Conservation (phyloP, 2,888 invertebrate genomes). For the Tetropium fuscum region DNA sequence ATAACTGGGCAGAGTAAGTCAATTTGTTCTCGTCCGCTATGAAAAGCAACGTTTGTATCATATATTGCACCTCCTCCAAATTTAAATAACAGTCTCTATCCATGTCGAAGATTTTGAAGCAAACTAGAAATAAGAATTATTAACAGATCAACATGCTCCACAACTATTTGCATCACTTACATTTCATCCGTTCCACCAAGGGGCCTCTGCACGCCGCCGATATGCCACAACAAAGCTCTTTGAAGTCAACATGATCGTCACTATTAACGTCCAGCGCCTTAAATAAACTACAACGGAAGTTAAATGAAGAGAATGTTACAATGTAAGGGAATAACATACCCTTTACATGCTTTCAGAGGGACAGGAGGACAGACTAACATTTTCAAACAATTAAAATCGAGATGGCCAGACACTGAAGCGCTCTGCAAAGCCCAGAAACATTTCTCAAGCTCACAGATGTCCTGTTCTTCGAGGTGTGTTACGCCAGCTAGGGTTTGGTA, state of each 20-base stretch:
- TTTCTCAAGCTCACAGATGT: constrained; percentile 92
- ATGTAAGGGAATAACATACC: too few species aligned
- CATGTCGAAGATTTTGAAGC: constrained; percentile 92
- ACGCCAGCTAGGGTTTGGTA: constrained; percentile 91
- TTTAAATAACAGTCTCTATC: constrained; percentile 86
- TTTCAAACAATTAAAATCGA: constrained; percentile 81
- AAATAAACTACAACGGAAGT: constrained; percentile 70
- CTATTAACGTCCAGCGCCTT: constrained; percentile 90
- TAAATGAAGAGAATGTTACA: too few species aligned
- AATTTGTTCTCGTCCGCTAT: constrained; percentile 68
- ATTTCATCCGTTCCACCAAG: constrained; percentile 87
- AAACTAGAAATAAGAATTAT: constrained; percentile 73
- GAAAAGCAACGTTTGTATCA: constrained; percentile 80
- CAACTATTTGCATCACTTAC: too few species aligned
- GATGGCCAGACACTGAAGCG: constrained; percentile 81
- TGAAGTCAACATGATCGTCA: constrained; percentile 94
- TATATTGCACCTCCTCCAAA: constrained; percentile 77
- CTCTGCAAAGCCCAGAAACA: constrained; percentile 89
- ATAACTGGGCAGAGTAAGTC: constrained; percentile 42
- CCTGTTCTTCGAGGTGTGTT: constrained; percentile 86
- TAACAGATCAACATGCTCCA: too few species aligned
- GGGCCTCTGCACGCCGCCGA: constrained; percentile 95
- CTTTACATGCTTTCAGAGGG: constrained; percentile 77
- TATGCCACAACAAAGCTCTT: constrained; percentile 94
- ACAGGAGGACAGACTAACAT: constrained; percentile 82